Conservation (phyloP, 2,797 vertebrate genomes). For the Rhynchotus rufescens region DNA sequence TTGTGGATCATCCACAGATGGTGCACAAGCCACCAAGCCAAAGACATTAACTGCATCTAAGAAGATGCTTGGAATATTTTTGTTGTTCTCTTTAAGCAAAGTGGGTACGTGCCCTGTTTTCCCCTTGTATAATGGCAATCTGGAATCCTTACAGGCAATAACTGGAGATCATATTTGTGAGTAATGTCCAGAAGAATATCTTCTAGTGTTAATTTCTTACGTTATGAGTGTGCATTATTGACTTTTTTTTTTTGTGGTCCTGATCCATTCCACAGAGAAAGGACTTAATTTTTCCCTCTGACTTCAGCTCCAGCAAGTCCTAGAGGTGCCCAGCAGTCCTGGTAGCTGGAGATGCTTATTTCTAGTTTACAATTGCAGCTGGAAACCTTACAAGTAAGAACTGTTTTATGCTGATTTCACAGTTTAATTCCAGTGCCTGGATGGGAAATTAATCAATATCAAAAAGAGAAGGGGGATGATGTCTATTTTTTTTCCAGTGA, state of each 20-base stretch:
- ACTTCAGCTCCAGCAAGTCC: background rate
- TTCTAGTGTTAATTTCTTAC: background rate
- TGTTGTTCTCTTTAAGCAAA: background rate
- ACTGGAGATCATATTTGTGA: accelerated
- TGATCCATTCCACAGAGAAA: background rate
- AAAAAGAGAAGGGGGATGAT: background rate
- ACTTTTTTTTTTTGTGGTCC: background rate
- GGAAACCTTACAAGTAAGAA: background rate
- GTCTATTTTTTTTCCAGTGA: background rate
- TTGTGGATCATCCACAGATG: background rate
- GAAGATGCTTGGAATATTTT: background rate
- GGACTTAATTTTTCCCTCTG: background rate
- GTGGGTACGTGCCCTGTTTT: background rate
- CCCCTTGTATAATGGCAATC: accelerated
- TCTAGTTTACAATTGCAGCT: too few species aligned
- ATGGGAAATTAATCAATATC: background rate
- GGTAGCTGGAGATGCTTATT: background rate
- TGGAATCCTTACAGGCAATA: background rate
- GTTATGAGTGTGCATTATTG: background rate
- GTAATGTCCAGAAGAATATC: background rate
- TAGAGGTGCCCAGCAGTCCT: too few species aligned
- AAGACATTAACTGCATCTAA: background rate
- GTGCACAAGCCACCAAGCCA: background rate
- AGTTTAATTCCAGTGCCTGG: too few species aligned
- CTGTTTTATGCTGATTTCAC: background rate